Conservation (phyloP, 2,888 invertebrate species). For the Scaptomyza flava region DNA sequence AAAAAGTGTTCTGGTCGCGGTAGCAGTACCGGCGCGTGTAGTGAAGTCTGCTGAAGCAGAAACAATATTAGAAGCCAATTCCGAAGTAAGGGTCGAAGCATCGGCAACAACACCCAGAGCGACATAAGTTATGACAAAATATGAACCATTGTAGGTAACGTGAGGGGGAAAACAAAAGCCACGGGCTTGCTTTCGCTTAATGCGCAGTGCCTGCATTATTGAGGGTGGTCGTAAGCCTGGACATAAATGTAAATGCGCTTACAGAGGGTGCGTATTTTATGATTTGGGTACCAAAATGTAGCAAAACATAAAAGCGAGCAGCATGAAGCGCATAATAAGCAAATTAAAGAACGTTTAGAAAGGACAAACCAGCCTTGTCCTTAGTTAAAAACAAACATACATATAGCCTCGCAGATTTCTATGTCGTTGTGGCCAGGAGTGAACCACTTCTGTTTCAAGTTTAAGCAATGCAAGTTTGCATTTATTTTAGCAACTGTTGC, state of each 20-base stretch:
- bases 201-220: conserved; percentile 8
- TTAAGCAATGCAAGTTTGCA: conserved; percentile 25
- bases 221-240: not conserved
- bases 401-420: conserved; percentile 23
- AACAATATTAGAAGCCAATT: conserved; percentile 37
- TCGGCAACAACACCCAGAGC: conserved; percentile 78
- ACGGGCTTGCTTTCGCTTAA: conserved; percentile 27
- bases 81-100: conserved; percentile 50
- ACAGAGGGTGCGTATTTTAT: conserved; percentile 68
- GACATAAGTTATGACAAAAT: conserved; percentile 83
- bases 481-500: too few relatives aligned
- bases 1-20: conserved; percentile 63
- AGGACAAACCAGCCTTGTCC: conserved; percentile 58
- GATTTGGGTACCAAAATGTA: conserved; percentile 71
- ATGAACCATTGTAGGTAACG: conserved; percentile 55
- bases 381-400: conserved; percentile 33
- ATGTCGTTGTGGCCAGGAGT: conserved; percentile 57
- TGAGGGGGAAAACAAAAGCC: conserved; percentile 20
- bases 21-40: conserved; percentile 11
- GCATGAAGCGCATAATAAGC: conserved; percentile 82
- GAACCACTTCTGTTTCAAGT: conserved; percentile 24
- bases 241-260: conserved; percentile 6
- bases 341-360: conserved; percentile 82
- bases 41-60: conserved; percentile 21
- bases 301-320: conserved; percentile 79